Evolutionary conservation across 2,797 vertebrate genomes (phyloP).

Genomic region (Glossophaga mutica): DNA sequence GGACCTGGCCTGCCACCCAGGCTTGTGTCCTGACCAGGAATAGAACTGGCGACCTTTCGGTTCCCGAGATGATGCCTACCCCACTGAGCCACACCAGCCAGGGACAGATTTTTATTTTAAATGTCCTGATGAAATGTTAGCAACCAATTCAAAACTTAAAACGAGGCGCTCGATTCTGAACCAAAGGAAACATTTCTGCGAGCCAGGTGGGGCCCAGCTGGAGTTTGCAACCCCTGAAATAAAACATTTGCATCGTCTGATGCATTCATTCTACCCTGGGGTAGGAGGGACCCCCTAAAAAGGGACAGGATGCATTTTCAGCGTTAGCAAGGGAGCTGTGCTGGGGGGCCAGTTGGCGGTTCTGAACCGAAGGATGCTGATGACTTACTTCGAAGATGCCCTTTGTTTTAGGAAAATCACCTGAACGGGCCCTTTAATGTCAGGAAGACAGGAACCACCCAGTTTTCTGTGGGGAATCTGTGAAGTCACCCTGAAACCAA

Average conservation of each 20-base stretch:
- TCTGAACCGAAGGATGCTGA: background rate
- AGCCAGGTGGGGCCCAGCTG: background rate
- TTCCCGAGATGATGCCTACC: background rate
- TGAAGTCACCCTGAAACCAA: background rate
- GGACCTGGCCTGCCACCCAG: background rate
- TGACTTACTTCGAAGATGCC: background rate
- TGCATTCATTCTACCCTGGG: background rate
- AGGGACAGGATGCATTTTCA: background rate
- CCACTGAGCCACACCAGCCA: background rate
- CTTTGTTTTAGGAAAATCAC: background rate
- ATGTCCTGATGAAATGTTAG: background rate
- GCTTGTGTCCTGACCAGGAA: background rate
- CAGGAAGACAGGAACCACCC: background rate
- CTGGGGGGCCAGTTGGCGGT: background rate
- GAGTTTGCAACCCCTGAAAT: background rate
- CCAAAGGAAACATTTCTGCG: background rate
- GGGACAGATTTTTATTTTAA: background rate
- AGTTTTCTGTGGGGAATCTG: background rate
- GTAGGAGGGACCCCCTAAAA: background rate
- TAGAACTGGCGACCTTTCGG: background rate
- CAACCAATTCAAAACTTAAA: background rate
- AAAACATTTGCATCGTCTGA: background rate
- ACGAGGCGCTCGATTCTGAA: background rate
- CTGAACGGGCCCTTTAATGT: rapidly evolving
- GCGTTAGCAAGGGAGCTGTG: background rate